These are phyloP conservation scores for Noctua janthe DNA, from an alignment of 2,888 invertebrate species.

Conservation along the genomic window DNA sequence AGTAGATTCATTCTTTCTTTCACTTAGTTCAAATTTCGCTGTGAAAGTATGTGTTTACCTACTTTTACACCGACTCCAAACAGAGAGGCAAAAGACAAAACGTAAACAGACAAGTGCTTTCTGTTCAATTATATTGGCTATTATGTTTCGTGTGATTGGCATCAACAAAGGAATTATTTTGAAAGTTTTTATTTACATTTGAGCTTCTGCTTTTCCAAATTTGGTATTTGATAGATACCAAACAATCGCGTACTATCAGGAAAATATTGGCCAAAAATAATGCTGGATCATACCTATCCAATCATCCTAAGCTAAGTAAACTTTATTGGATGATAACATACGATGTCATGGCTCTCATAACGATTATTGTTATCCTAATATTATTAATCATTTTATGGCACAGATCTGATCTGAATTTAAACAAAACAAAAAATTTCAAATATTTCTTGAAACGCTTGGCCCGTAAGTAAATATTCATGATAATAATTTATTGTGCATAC, in stretches of 20 bases:
- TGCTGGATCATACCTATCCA: conserved; percentile 12
- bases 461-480: neutral
- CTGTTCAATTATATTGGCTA: conserved; percentile 35
- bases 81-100: neutral
- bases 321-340: conserved; percentile 10
- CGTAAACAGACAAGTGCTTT: conserved; percentile 36
- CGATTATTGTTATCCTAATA: neutral
- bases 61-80: neutral
- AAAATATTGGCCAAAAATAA: neutral
- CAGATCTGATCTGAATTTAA: neutral
- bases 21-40: neutral
- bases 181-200: conserved; percentile 42
- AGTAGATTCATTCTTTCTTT: neutral
- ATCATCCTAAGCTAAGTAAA: conserved; percentile 13
- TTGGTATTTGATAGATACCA: conserved; percentile 1
- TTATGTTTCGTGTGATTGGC: conserved; percentile 49
- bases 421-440: neutral
- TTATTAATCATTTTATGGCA: neutral
- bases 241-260: neutral
- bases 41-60: neutral
- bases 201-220: conserved; percentile 1
- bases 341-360: neutral
- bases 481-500: neutral
- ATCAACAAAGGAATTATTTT: conserved; percentile 45
- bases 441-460: neutral